These are phyloP conservation scores for Saturnia pavonia DNA, from an alignment of 2,888 invertebrate genomes.

Conservation along the genomic window DNA sequence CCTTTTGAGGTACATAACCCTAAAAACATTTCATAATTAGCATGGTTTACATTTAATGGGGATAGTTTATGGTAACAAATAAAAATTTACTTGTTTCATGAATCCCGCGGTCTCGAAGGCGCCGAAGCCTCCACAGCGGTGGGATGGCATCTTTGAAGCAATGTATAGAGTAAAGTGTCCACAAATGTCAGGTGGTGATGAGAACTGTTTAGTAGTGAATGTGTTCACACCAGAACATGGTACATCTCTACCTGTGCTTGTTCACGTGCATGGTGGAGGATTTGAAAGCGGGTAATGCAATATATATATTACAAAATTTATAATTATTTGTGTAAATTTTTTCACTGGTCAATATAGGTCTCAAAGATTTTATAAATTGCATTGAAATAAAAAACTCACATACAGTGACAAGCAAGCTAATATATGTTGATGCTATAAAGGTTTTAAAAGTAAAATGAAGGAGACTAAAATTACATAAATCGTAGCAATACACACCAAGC, in stretches of 20 bases:
- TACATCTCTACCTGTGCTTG: constrained; percentile 51
- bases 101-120: constrained; percentile 41
- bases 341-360: no score
- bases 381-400: no score
- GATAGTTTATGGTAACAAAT: no score
- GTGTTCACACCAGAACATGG: constrained; percentile 61
- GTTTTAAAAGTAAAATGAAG: not conserved
- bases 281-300: constrained; percentile 67
- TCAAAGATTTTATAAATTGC: no score
- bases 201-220: constrained; percentile 72
- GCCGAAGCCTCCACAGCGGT: constrained; percentile 53
- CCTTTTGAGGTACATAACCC: no score
- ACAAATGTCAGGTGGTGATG: constrained; percentile 57
- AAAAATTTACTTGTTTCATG: constrained; percentile 9
- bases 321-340: not conserved
- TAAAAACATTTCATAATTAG: no score
- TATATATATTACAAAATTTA: not conserved
- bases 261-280: constrained; percentile 73
- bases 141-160: constrained; percentile 74
- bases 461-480: no score
- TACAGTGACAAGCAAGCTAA: not conserved
- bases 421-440: not conserved
- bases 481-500: no score
- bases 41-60: no score
- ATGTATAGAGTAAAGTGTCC: constrained; percentile 63